Conservation (phyloP, 2,888 invertebrate genomes). For the Myopa testacea region DNA sequence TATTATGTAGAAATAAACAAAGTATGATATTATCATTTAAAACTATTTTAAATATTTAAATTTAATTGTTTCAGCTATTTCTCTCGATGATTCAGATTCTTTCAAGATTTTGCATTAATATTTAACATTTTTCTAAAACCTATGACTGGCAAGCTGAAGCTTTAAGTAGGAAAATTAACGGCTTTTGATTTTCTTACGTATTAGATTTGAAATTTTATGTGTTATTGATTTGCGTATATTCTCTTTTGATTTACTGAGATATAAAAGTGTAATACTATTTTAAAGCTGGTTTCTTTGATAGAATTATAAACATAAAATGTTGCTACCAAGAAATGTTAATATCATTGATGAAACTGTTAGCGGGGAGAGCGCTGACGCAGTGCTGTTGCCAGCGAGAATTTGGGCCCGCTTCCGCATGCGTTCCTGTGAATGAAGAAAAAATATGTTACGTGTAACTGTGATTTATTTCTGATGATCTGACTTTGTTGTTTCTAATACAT, state of each 20-base stretch:
- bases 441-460: not conserved
- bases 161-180: too few species aligned
- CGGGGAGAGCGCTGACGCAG: slow-evolving; percentile 62
- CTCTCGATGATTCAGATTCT: not conserved
- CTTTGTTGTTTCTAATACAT: too few species aligned
- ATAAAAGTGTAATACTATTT: slow-evolving; percentile 7
- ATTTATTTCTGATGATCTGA: too few species aligned
- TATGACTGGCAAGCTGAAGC: too few species aligned
- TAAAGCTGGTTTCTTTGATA: slow-evolving; percentile 46
- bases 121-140: too few species aligned
- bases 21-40: too few species aligned
- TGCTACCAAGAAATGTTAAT: slow-evolving; percentile 61
- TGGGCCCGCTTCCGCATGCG: slow-evolving; percentile 73
- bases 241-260: slow-evolving; percentile 2
- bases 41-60: not conserved
- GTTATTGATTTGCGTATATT: not conserved
- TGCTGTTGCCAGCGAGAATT: slow-evolving; percentile 73
- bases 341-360: slow-evolving; percentile 61
- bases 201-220: not conserved
- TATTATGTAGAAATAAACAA: too few species aligned
- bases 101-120: too few species aligned
- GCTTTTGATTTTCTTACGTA: not conserved
- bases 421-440: slow-evolving; percentile 60
- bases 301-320: slow-evolving; percentile 64
- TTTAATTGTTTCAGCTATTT: not conserved